phyloP scores from a whole-genome alignment of 2,888 invertebrate genomes.

The Adela reaumurella region DNA sequence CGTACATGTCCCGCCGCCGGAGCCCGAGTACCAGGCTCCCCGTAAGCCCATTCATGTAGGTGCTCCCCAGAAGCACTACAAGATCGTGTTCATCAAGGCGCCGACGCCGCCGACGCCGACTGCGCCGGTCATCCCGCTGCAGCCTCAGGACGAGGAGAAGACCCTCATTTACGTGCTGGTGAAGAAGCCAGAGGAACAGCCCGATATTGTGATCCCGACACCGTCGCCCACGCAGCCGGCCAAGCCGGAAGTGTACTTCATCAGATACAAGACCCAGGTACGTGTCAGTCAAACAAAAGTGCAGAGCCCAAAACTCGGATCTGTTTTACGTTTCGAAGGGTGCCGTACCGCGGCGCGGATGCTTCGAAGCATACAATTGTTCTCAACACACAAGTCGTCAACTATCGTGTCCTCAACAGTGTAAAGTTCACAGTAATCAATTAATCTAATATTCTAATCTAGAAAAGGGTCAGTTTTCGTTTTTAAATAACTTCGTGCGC shows the following conservation, averaged over 20 bases:
- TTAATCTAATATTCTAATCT: too few species aligned
- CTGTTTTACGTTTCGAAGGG: too few species aligned
- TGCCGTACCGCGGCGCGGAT: too few species aligned
- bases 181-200: conserved; percentile 83
- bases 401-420: too few species aligned
- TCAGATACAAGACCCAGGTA: conserved; percentile 84
- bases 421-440: too few species aligned
- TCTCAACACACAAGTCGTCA: too few species aligned
- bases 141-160: conserved; percentile 85
- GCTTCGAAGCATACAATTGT: too few species aligned
- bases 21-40: conserved; percentile 71
- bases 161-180: conserved; percentile 84
- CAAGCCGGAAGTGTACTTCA: conserved; percentile 89
- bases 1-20: conserved; percentile 87
- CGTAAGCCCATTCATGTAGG: conserved; percentile 50
- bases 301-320: too few species aligned
- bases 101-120: conserved; percentile 62
- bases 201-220: conserved; percentile 74
- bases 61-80: conserved; percentile 76
- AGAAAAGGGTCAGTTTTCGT: too few species aligned
- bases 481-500: too few species aligned
- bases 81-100: conserved; percentile 80
- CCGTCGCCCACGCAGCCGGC: conserved; percentile 81
- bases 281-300: too few species aligned
- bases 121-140: conserved; percentile 61